phyloP scores from a whole-genome alignment of 1,140 invertebrate species.

The Magallana gigas region DNA sequence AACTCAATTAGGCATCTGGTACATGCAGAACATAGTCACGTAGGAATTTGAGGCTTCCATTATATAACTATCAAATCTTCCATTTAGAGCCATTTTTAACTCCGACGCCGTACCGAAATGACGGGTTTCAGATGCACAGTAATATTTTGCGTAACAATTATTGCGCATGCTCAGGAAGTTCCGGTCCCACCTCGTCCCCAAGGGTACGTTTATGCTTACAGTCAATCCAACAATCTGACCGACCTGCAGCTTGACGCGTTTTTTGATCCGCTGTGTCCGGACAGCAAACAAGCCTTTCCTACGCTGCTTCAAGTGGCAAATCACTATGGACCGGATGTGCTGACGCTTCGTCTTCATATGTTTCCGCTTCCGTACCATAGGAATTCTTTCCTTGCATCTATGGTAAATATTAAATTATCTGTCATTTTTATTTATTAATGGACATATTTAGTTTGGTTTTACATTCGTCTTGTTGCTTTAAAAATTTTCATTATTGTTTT shows the following conservation, averaged over 20 bases:
- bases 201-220: constrained; percentile 62
- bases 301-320: constrained; percentile 59
- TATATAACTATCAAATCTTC: too few relatives aligned
- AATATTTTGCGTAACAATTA: too few relatives aligned
- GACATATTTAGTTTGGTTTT: neutral
- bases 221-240: constrained; percentile 52
- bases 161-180: neutral
- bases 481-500: neutral
- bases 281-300: constrained; percentile 62
- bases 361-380: constrained; percentile 71
- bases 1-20: too few relatives aligned
- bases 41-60: too few relatives aligned
- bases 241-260: constrained; percentile 58
- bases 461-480: neutral
- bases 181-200: neutral
- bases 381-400: constrained; percentile 59
- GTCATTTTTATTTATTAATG: too few relatives aligned
- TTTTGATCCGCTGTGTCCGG: constrained; percentile 66
- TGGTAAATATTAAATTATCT: constrained; percentile 52
- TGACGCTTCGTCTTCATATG: constrained; percentile 59
- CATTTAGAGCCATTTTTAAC: too few relatives aligned
- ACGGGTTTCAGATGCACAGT: too few relatives aligned
- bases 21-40: too few relatives aligned
- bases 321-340: constrained; percentile 57
- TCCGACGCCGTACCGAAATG: too few relatives aligned